Evolutionary conservation across 2,797 vertebrate species (phyloP), one percentile per base, ranked within the genome.

Genomic region (Antrozous pallidus): DNA sequence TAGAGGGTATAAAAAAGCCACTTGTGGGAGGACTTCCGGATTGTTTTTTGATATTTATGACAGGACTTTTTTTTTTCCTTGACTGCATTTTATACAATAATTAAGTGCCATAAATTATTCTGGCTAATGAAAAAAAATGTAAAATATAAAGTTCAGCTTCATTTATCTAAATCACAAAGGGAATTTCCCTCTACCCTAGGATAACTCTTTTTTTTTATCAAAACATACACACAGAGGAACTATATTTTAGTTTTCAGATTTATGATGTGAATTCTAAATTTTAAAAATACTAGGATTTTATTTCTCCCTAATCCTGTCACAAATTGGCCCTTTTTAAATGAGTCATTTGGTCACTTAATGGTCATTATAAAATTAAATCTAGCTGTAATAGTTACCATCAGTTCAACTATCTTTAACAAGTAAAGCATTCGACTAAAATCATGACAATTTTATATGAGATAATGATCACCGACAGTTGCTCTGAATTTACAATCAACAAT

Each of bases 291-390:
- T 84, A 5, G 12, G 4, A 33, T 47, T 40, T 36, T 69, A 54
- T 93, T 90, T 91, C 61, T 95, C 28, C 58, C 17, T 14, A 92
- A 63, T 69, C 3, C 11, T 40, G 6, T 49, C 93, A 73, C 10
- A 91, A 71, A 78, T 47, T 75, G 47, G n/a, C 20, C 28, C 33
- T 95, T 82, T 74, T 47, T 26, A 85, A 93, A 71, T 82, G 45
- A 96, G 36, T 90, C 47, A 74, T 79, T 42, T 91, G 81, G 65
- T 74, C 73, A 95, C 22, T 88, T 92, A 85, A 80, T 14, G 2
- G 28, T 7, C 54, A 78, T 16, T 93, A 8, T 77, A 95, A 92
- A 85, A 88, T 92, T 90, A 89, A 94, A 93, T 81, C 70, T 74
- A 83, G 13, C 67, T 91, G 16, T 74, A 78, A 88, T 6, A 92